Evolutionary conservation across 2,113 vertebrate genomes (phyloP), one percentile per base, ranked within the genome.

Genomic region (Psammodynastes pulverulentus): DNA sequence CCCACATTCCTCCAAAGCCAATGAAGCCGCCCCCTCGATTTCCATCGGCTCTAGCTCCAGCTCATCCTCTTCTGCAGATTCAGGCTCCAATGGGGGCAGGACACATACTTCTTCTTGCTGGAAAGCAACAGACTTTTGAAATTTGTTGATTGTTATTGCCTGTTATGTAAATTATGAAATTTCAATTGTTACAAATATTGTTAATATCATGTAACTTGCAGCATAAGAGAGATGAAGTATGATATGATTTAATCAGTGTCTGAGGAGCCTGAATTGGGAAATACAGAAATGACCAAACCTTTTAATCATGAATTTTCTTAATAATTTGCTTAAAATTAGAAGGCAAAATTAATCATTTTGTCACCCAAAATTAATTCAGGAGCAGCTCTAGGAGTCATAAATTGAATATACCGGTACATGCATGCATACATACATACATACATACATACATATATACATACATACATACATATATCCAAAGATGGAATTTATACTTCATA

Each of bases 301-400:
- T 84, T 84, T 62, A 62, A 91, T 34, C 46, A 26, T 49, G 46
- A 51, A 48, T 58, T 91, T 85, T 91, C 52, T 91, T 91, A 62
- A 6, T 26, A 72, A 72, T n/a, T 51, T 87, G n/a, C 13, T 67
- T 29, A 49, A 62, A 48, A 48, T 86, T 19, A 13, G 43, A 87
- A 52, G 29, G 8, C 23, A 91, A 51, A 51, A 67, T 52, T 43
- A 8, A 91, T 87, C 54, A 21, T 62, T 53, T 88, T 49, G 9
- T 85, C 48, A 43, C 5, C 21, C 29, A 58, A 49, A 39, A 29
- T 34, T 48, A 62, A 56, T 90, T 23, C 3, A 58, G 43, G 85
- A 56, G 9, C 34, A 6, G 26, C 19, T n/a, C 19, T 46, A 5
- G 67, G 12, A 48, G 29, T 17, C 12, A 53, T 52, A 54, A 12